Evolutionary conservation across 2,797 vertebrate species (phyloP).

Genomic region (Brotula barbata): DNA sequence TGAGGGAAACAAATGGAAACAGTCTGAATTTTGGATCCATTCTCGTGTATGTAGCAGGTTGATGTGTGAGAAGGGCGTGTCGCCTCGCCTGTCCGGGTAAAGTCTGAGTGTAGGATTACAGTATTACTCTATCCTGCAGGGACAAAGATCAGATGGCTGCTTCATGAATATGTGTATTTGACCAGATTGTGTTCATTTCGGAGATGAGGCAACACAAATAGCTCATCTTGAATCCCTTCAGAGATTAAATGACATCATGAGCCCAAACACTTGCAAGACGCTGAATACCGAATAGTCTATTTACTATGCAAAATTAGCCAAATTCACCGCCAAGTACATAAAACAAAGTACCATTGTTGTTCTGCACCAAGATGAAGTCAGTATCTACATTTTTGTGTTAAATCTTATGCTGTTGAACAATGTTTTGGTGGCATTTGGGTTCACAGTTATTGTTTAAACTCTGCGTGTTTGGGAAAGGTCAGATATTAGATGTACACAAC

Average conservation of each 20-base stretch:
- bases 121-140: conserved; percentile 56
- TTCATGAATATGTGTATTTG: conserved; percentile 45
- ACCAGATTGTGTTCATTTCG: conserved; percentile 29
- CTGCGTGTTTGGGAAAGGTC: conserved; percentile 14
- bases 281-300: no score
- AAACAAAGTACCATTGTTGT: not conserved
- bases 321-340: not conserved
- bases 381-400: not conserved
- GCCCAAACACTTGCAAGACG: no score
- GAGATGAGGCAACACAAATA: conserved; percentile 32
- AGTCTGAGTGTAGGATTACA: conserved; percentile 67
- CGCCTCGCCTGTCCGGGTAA: conserved; percentile 51
- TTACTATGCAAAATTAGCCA: not conserved
- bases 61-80: conserved; percentile 62
- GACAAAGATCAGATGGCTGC: conserved; percentile 74
- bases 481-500: not conserved
- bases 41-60: conserved; percentile 3
- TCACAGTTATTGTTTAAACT: conserved; percentile 32
- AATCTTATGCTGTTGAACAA: no score
- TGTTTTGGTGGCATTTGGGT: not conserved
- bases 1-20: no score
- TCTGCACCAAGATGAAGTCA: not conserved
- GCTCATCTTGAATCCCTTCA: conserved; percentile 21
- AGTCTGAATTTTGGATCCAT: conserved; percentile 5
- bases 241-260: conserved; percentile 3